Conservation (phyloP, 2,797 vertebrate species). For the Adelosebastes latens region DNA sequence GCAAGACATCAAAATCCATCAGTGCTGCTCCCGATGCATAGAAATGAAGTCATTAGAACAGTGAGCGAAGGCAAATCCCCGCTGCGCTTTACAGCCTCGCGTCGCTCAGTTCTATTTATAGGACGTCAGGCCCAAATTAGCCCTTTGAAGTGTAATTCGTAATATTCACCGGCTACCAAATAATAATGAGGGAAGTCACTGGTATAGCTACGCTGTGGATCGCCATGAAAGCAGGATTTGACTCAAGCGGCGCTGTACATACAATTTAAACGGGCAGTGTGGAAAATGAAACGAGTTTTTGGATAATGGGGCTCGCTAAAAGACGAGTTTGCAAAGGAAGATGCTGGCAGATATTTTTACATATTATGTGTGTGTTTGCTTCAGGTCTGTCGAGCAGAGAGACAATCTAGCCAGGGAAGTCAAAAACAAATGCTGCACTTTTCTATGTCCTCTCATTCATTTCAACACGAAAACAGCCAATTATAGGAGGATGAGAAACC, state of each 20-base stretch:
- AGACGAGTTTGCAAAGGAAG: not conserved
- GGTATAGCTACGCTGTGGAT: constrained; percentile 6
- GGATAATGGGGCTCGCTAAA: not conserved
- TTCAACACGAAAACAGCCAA: not conserved
- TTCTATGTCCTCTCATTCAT: not conserved
- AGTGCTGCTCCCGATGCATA: constrained; percentile 38
- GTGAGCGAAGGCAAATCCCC: constrained; percentile 36
- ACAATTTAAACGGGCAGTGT: not conserved
- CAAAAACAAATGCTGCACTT: not conserved
- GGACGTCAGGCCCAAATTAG: constrained; percentile 49
- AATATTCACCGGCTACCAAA: constrained; percentile 36
- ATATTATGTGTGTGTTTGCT: not conserved
- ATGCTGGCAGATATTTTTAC: not conserved
- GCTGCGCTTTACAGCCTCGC: constrained; percentile 36
- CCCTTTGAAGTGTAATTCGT: constrained; percentile 55
- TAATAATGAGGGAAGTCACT: constrained; percentile 46
- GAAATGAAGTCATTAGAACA: constrained; percentile 68
- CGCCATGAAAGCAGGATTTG: constrained; percentile 15
- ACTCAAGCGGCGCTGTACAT: not conserved
- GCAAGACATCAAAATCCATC: constrained; percentile 49
- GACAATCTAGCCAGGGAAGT: not conserved
- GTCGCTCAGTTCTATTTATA: constrained; percentile 63
- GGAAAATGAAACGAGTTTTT: not conserved
- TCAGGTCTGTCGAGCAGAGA: not conserved
- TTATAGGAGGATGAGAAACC: not conserved